A percentile compares a stretch with the other conserved stretches of the same genome.
phyloP scores from a whole-genome alignment of 2,888 invertebrate genomes.

The Agapostemon virescens region DNA sequence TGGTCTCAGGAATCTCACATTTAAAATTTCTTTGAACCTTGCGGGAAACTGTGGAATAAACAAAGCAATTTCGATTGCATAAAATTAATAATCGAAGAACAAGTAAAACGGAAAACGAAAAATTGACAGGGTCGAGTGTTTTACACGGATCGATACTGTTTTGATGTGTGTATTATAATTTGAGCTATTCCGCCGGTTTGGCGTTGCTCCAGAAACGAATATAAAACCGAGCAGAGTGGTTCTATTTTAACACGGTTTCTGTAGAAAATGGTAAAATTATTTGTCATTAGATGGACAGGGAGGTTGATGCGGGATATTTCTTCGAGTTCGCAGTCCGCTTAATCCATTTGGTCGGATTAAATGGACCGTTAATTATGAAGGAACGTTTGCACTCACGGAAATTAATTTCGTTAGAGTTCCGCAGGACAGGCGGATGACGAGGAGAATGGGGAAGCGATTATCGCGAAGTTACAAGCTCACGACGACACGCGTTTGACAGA shows the following conservation, averaged over 20 bases:
- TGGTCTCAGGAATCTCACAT: too few species aligned
- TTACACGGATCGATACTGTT: not conserved
- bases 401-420: conserved; percentile 41
- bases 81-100: too few species aligned
- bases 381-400: conserved; percentile 13
- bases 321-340: not conserved
- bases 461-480: conserved; percentile 61
- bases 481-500: conserved; percentile 54
- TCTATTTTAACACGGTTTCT: not conserved
- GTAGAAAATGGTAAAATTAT: not conserved
- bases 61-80: too few species aligned
- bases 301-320: not conserved
- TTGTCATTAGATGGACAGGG: not conserved
- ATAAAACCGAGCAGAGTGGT: not conserved
- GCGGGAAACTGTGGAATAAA: too few species aligned
- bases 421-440: conserved; percentile 9
- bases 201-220: not conserved
- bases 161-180: not conserved
- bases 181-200: not conserved
- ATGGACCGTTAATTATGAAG: conserved; percentile 37
- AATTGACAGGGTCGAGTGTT: too few species aligned
- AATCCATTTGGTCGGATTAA: conserved; percentile 11
- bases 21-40: too few species aligned
- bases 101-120: too few species aligned
- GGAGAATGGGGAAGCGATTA: conserved; percentile 52